A percentile compares a stretch with the other conserved stretches of the same genome.
These are phyloP conservation scores for Micrasema minimum DNA, from an alignment of 1,140 invertebrate species.

Conservation along the genomic window DNA sequence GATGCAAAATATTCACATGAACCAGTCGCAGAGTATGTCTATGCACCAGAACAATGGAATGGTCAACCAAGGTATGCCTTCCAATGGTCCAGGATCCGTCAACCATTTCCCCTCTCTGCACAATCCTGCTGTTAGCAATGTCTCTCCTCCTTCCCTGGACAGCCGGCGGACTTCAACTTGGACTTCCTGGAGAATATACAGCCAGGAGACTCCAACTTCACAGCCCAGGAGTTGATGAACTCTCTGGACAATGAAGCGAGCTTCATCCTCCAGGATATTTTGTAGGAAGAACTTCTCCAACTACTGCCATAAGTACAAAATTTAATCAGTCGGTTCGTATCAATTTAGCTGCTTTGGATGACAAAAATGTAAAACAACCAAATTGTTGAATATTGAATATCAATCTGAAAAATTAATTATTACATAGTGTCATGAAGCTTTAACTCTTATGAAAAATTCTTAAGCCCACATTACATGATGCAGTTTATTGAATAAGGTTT, in stretches of 20 bases:
- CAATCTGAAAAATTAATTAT: neutral
- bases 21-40: constrained; percentile 72
- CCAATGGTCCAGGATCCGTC: constrained; percentile 53
- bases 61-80: constrained; percentile 55
- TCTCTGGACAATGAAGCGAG: constrained; percentile 64
- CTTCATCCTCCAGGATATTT: constrained; percentile 64
- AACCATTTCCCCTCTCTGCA: constrained; percentile 60
- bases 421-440: neutral
- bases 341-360: no score
- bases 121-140: constrained; percentile 61
- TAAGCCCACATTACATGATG: no score
- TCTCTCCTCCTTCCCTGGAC: constrained; percentile 68
- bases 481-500: no score
- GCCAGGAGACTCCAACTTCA: constrained; percentile 73
- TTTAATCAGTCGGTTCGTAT: no score
- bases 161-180: constrained; percentile 77
- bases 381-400: neutral
- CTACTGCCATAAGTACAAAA: constrained; percentile 16
- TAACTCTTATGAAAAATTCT: no score
- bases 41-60: constrained; percentile 64
- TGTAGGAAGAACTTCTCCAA: constrained; percentile 45
- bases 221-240: constrained; percentile 81
- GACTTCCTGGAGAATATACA: constrained; percentile 85
- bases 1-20: constrained; percentile 75
- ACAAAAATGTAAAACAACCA: neutral